Evolutionary conservation across 2,113 vertebrate genomes (phyloP).

Genomic region (Hippopotamus amphibius): DNA sequence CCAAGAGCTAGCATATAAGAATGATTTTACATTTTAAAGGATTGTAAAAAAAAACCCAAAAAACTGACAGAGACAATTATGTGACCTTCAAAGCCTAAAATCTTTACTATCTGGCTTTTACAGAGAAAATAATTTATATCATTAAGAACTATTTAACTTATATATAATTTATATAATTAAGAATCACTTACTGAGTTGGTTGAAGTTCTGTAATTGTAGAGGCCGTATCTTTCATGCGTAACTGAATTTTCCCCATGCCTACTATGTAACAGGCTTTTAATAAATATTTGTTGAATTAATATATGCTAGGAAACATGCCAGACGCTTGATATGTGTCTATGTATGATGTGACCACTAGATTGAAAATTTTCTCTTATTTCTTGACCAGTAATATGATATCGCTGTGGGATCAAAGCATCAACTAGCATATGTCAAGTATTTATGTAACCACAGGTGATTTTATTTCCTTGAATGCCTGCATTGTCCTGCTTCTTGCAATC

Average conservation of each 20-base stretch:
- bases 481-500: not conserved
- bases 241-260: not conserved
- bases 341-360: not conserved
- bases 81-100: not conserved
- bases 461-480: not conserved
- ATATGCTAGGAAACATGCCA: not conserved
- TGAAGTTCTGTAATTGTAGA: not conserved
- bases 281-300: conserved; percentile 14
- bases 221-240: not conserved
- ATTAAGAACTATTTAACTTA: not conserved
- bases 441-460: not conserved
- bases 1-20: not conserved
- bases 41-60: not conserved
- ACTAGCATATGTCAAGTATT: not conserved
- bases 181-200: not conserved
- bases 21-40: conserved; percentile 24
- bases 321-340: not conserved
- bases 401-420: not conserved
- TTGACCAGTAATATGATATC: not conserved
- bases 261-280: not conserved
- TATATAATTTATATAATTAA: not conserved
- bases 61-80: not conserved
- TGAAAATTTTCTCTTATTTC: conserved; percentile 4
- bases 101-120: not conserved
- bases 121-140: not conserved